Conservation (phyloP, 2,113 vertebrate species). For the Crocuta crocuta region DNA sequence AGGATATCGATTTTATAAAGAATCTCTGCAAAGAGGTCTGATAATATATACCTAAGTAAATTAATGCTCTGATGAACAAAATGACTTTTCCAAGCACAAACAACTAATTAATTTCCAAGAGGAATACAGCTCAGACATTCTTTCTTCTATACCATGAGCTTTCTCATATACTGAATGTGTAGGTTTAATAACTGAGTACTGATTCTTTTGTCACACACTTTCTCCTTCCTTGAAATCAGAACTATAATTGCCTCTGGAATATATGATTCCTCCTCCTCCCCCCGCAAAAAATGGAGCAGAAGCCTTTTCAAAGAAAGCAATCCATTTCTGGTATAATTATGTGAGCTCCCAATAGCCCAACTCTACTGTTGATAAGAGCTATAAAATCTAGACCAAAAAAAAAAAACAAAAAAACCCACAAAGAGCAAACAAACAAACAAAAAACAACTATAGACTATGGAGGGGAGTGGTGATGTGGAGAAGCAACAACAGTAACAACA, state of each 20-base stretch:
- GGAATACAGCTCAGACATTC: not conserved
- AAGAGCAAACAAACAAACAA: not conserved
- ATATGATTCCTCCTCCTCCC: too few relatives aligned
- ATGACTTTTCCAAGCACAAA: slow-evolving; percentile 11
- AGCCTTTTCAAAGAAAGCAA: not conserved
- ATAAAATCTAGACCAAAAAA: not conserved
- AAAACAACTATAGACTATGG: not conserved
- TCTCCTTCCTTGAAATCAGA: not conserved
- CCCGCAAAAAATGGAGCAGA: not conserved
- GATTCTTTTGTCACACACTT: not conserved
- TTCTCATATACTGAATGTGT: not conserved
- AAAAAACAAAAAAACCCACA: too few relatives aligned
- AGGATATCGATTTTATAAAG: not conserved
- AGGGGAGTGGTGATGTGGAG: not conserved
- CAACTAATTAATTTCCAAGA: slow-evolving; percentile 12
- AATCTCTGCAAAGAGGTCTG: not conserved
- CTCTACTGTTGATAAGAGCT: not conserved
- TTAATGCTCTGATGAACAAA: not conserved
- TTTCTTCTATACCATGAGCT: not conserved
- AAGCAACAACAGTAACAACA: not conserved
- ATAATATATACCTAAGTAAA: not conserved
- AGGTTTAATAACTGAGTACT: not conserved
- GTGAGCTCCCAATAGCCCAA: not conserved
- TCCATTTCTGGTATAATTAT: not conserved
- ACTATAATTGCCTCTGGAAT: not conserved